These are phyloP conservation scores for Epinotia brunnichana DNA, from an alignment of 2,888 invertebrate species.

Conservation along the genomic window DNA sequence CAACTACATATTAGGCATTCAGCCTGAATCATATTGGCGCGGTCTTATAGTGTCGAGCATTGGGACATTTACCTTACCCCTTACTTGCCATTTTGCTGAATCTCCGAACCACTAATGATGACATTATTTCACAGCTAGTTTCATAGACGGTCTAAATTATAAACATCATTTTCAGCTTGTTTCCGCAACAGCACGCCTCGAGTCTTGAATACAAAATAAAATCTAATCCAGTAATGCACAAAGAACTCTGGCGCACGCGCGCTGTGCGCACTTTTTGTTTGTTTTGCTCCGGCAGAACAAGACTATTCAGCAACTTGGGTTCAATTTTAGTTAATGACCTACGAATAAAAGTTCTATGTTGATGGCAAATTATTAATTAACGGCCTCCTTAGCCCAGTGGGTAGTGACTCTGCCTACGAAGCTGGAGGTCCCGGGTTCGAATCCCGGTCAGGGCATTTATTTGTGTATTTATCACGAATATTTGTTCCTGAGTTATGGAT, in stretches of 20 bases:
- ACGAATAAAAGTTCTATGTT: neutral
- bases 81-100: neutral
- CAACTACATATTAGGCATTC: too few relatives aligned
- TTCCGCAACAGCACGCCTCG: conserved; percentile 29
- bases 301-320: conserved; percentile 27
- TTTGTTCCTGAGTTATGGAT: too few relatives aligned
- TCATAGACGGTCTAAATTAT: conserved; percentile 24
- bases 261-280: conserved; percentile 33
- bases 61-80: too few relatives aligned
- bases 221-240: conserved; percentile 44
- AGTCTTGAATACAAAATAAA: conserved; percentile 43
- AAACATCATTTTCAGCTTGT: conserved; percentile 26
- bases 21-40: too few relatives aligned
- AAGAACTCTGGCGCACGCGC: conserved; percentile 37
- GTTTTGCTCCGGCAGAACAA: conserved; percentile 28
- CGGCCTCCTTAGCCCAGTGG: too few relatives aligned
- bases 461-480: too few relatives aligned
- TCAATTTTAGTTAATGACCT: conserved; percentile 31
- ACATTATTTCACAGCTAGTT: neutral
- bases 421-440: too few relatives aligned
- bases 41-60: too few relatives aligned
- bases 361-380: too few relatives aligned
- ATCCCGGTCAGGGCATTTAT: too few relatives aligned
- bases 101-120: neutral
- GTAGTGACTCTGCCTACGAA: too few relatives aligned